Evolutionary conservation across 2,113 vertebrate genomes (phyloP).

Genomic region (Carassius carassius): DNA sequence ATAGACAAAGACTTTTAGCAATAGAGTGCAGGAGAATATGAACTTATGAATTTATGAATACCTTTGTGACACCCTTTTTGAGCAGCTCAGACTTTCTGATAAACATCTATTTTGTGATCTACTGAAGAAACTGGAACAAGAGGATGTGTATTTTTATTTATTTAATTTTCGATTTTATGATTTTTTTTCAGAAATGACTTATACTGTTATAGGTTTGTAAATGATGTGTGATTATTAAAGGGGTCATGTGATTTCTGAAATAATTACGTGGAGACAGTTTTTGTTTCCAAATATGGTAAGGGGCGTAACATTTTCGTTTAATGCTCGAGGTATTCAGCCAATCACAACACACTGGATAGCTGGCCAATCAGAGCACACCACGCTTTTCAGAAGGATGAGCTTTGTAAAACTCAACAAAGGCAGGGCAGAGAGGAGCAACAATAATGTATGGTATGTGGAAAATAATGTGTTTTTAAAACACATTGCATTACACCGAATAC

Average conservation of each 20-base stretch:
- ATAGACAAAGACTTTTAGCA: neutral
- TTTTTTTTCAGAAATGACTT: neutral
- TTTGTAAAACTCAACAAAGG: no score
- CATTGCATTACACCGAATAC: no score
- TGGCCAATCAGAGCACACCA: neutral
- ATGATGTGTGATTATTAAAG: neutral
- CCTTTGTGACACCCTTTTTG: neutral
- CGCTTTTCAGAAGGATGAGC: neutral
- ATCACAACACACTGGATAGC: neutral
- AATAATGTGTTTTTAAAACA: no score
- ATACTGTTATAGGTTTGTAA: neutral
- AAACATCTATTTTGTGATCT: neutral
- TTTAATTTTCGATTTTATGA: neutral
- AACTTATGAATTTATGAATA: neutral
- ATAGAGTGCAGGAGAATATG: neutral
- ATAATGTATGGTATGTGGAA: no score
- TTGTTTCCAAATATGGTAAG: no score
- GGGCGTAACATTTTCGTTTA: no score
- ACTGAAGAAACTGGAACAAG: neutral
- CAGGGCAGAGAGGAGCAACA: no score
- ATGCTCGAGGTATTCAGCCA: neutral
- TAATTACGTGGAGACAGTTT: no score
- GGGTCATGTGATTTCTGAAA: no score
- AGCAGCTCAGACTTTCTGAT: neutral
- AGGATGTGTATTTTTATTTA: neutral